These are phyloP conservation scores for Pycnonotus jocosus DNA, from an alignment of 2,113 vertebrate species.

Conservation along the genomic window DNA sequence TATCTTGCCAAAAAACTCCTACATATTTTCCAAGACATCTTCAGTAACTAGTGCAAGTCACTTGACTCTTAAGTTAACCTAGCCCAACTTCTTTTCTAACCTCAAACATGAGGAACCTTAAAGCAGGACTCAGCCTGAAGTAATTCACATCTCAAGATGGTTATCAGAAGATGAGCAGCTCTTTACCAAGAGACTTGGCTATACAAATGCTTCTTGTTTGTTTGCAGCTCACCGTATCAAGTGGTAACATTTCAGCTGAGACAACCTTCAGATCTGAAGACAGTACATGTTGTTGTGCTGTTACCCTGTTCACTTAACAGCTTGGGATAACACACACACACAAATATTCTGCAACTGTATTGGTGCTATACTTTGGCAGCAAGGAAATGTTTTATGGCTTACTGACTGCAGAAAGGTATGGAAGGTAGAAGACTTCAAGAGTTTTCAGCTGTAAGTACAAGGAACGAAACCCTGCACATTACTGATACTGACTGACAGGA, in stretches of 20 bases:
- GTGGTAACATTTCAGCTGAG: not conserved
- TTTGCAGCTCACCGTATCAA: not conserved
- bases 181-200: not conserved
- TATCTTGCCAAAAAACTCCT: not conserved
- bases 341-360: not conserved
- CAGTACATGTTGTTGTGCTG: not conserved
- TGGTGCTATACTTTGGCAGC: not conserved
- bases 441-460: not conserved
- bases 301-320: not conserved
- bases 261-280: not conserved
- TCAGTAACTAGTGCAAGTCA: not conserved
- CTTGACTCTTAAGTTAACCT: not conserved
- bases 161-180: not conserved
- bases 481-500: not conserved
- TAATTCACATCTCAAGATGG: not conserved
- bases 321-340: accelerated
- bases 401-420: not conserved
- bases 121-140: not conserved
- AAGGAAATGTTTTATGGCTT: not conserved
- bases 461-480: not conserved
- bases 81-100: not conserved
- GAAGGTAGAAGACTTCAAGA: not conserved
- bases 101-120: not conserved
- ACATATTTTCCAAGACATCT: not conserved
- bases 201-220: not conserved